Evolutionary conservation across 2,113 vertebrate species (phyloP), one percentile per base, ranked within the genome.

Genomic region (Mesembrinibis cayennensis): DNA sequence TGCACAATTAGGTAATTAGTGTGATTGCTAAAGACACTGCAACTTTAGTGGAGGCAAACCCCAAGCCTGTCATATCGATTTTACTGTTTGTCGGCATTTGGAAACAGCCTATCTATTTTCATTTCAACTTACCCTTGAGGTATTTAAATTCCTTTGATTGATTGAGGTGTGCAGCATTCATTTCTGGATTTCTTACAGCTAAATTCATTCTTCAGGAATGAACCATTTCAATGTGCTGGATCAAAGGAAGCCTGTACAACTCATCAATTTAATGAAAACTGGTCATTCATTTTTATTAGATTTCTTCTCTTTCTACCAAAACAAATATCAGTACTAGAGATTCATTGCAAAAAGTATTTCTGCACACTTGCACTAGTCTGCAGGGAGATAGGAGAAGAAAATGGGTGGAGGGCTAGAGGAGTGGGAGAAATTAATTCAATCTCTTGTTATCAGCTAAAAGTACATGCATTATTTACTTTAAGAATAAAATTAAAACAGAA

Each of bases 111-210:
- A 42, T 73, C 49, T 34, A 40, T 69, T 90, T 88, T 93, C 47
- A 94, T 82, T 95, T 77, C 56, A 42, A 62, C 45, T 93, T 96
- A 81, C 16, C 90, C 79, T 95, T 91, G 78, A 93, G 61, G 73
- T 82, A 90, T 84, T 95, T 92, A 83, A 74, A 70, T 82, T 91
- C 16, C n/a, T 97, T 94, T 97, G 94, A 95, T 44, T 84, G 52
- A 95, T 40, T 95, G 82, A 73, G 34, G 32, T 50, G 30, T 38
- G 23, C 16, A 95, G 34, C 32, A 66, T 79, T 97, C 23, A 73
- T 80, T 97, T 97, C 78, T 63, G n/a, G 20, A 89, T 95, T 97
- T 95, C 86, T 95, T 69, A 83, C 25, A 76, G 82, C 71, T 90
- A 82, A 96, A 96, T 20, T 96, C 34, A 79, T 91, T 93, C 82